Conservation (phyloP, 2,113 vertebrate species). For the Mustela nigripes region DNA sequence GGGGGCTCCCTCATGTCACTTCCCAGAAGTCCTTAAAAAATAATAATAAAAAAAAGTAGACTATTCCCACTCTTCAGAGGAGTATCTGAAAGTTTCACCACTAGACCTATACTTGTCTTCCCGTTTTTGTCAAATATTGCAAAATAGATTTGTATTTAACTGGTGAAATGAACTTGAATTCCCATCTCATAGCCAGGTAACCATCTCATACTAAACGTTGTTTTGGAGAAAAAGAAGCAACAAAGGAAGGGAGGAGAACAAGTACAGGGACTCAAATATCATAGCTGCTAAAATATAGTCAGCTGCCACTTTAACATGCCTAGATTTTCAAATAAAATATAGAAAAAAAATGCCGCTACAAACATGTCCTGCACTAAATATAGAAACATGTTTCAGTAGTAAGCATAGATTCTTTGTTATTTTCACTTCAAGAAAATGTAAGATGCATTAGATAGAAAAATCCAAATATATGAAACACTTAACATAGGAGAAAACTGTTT, state of each 20-base stretch:
- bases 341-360: not conserved
- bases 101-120: not conserved
- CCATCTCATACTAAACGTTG: not conserved
- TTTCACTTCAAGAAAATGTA: conserved; percentile 39
- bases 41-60: not conserved
- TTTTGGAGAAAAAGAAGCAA: not conserved
- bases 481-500: not conserved
- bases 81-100: not conserved
- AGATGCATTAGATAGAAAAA: conserved; percentile 8
- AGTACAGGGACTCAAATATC: not conserved
- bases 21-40: not conserved
- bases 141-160: not conserved
- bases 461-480: conserved; percentile 14
- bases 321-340: conserved; percentile 19
- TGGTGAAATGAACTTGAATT: not conserved
- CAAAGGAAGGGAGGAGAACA: not conserved
- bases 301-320: not conserved
- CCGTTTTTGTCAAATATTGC: not conserved
- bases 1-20: not conserved
- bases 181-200: not conserved
- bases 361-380: not conserved
- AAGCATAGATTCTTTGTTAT: not conserved
- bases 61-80: not conserved
- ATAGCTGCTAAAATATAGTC: not conserved
- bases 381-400: not conserved